Conservation (phyloP, 2,113 vertebrate genomes). For the Eolophus roseicapilla region DNA sequence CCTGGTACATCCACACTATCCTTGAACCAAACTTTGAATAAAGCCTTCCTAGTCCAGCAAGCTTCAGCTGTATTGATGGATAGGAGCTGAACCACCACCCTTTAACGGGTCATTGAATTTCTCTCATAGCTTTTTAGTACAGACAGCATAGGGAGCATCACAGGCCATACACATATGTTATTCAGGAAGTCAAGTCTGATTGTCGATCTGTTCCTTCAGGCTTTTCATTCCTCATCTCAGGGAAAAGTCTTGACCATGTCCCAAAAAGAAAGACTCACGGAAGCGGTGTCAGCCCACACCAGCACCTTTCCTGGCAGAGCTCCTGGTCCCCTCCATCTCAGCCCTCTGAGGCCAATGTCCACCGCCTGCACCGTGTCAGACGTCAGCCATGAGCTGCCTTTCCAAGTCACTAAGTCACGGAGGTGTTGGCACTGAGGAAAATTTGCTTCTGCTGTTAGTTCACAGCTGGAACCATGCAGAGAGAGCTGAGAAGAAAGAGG, state of each 20-base stretch:
- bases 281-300: accelerated
- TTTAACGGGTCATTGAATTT: not conserved
- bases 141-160: not conserved
- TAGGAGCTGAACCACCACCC: not conserved
- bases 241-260: not conserved
- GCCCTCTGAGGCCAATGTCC: not conserved
- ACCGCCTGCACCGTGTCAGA: not conserved
- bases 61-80: not conserved
- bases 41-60: not conserved
- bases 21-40: not conserved
- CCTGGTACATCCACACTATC: not conserved
- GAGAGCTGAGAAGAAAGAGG: not conserved
- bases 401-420: not conserved
- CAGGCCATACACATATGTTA: accelerated
- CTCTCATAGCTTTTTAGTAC: not conserved
- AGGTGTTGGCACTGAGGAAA: not conserved
- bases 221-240: not conserved
- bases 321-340: not conserved
- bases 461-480: not conserved
- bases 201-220: not conserved
- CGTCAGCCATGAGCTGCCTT: not conserved
- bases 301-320: not conserved
- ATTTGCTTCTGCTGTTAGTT: not conserved
- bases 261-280: not conserved
- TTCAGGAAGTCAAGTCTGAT: not conserved